Evolutionary conservation across 2,888 invertebrate species (phyloP), one percentile per base, ranked within the genome.

Genomic region (Sipha maydis): DNA sequence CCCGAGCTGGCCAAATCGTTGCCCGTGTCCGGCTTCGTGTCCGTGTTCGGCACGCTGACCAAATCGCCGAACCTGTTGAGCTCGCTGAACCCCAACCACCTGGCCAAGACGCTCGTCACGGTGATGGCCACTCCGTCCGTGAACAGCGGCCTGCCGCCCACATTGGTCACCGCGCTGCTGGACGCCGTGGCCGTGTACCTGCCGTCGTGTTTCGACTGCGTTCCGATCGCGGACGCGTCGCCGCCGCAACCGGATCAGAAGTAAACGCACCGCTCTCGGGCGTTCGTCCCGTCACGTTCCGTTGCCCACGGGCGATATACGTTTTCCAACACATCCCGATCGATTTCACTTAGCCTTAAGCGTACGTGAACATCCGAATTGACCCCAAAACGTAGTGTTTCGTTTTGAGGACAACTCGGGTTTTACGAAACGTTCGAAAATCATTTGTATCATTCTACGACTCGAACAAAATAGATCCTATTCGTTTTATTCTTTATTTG

Each of bases 151-250:
- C 3, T 61, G 0, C 61, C 75, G 5, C 0, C 19, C 11, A 21
- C 0, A 5, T 3, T n/a, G 4, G 0, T 14, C 14, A 8, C 0
- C 7, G 21, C 28, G 8, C 3, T 76, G 7, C 1, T 61, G 2
- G 21, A 41, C 0, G 14, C 61, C 0, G 21, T 84, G 19, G 21
- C 3, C 11, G 3, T 21, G 11, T 76, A 84, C 28, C 28, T 21
- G 8, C 75, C 84, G 5, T 21, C 11, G 14, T 28, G 31, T 17
- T 4, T 71, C 14, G 17, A 28, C 3, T 71, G 17, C 17, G 0
- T 71, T 11, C 17, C 28, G 28, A 28, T 28, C 11, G 17, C 71
- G 31, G 17, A 28, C 25, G 2, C 28, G 28, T 3, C 14, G 28
- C 21, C 25, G 9, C 21, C 25, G 1, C 25, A 69, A 69, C 28